phyloP scores from a whole-genome alignment of 2,888 invertebrate genomes.

The Melanostoma scalare region DNA sequence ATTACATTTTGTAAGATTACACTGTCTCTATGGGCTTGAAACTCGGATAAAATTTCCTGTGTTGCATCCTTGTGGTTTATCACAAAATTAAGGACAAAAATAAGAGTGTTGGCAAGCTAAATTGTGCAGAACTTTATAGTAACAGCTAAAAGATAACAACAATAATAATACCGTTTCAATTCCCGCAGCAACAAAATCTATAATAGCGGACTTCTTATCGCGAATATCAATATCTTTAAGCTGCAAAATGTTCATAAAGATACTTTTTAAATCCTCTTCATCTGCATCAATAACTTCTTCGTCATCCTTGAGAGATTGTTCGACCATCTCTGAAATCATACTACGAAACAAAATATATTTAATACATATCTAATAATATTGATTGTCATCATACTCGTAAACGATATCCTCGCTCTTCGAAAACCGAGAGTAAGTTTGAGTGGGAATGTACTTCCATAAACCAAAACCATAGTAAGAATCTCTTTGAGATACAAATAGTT shows the following conservation, averaged over 20 bases:
- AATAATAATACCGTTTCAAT: conserved; percentile 88
- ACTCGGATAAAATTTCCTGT: conserved; percentile 86
- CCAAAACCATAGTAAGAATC: conserved; percentile 91
- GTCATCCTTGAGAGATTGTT: conserved; percentile 86
- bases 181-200: conserved; percentile 93
- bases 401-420: conserved; percentile 90
- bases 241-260: conserved; percentile 89
- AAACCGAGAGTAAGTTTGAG: conserved; percentile 87
- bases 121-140: not conserved
- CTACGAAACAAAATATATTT: conserved; percentile 81
- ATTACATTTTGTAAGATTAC: conserved; percentile 85
- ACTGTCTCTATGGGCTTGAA: conserved; percentile 83
- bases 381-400: conserved; percentile 86
- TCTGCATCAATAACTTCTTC: conserved; percentile 80
- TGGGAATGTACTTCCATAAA: conserved; percentile 91
- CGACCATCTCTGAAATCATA: conserved; percentile 90
- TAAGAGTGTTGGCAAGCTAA: conserved; percentile 91
- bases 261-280: conserved; percentile 86
- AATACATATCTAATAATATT: not conserved
- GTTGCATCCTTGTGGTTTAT: conserved; percentile 87
- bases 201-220: conserved; percentile 92
- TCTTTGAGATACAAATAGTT: conserved; percentile 89
- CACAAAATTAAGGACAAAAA: conserved; percentile 89
- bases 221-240: conserved; percentile 88
- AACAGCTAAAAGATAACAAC: not conserved